Evolutionary conservation across 2,888 invertebrate genomes (phyloP).

Genomic region (Erebia aethiops): DNA sequence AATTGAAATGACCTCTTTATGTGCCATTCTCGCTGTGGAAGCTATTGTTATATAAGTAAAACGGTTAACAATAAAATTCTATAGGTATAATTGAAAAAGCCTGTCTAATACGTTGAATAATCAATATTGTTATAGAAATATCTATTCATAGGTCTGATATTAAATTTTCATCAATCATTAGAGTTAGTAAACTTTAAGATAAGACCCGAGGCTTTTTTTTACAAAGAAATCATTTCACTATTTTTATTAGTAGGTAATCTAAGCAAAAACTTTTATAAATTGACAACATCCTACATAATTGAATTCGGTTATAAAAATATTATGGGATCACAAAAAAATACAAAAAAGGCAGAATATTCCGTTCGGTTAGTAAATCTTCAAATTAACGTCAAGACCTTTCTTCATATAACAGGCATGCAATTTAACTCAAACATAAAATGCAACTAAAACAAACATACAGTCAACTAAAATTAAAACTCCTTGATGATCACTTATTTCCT

Average conservation of each 20-base stretch:
- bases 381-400: background rate
- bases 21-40: constrained; percentile 15
- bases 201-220: background rate
- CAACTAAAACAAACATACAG: background rate
- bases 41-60: constrained; percentile 29
- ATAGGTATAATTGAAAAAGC: background rate
- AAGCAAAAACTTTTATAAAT: too few relatives aligned
- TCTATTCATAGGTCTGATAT: background rate
- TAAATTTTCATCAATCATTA: background rate
- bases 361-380: background rate
- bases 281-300: background rate
- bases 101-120: background rate
- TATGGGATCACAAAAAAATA: constrained; percentile 4
- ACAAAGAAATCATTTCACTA: too few relatives aligned
- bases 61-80: constrained; percentile 12
- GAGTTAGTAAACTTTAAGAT: too few relatives aligned
- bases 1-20: constrained; percentile 27
- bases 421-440: background rate
- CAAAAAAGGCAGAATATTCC: background rate
- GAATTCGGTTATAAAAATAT: background rate
- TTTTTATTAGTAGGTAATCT: too few relatives aligned
- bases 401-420: background rate
- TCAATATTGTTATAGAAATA: background rate
- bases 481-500: too few relatives aligned
- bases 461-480: background rate